phyloP scores from a whole-genome alignment of 2,797 vertebrate species.

The Chloroceryle amazona region DNA sequence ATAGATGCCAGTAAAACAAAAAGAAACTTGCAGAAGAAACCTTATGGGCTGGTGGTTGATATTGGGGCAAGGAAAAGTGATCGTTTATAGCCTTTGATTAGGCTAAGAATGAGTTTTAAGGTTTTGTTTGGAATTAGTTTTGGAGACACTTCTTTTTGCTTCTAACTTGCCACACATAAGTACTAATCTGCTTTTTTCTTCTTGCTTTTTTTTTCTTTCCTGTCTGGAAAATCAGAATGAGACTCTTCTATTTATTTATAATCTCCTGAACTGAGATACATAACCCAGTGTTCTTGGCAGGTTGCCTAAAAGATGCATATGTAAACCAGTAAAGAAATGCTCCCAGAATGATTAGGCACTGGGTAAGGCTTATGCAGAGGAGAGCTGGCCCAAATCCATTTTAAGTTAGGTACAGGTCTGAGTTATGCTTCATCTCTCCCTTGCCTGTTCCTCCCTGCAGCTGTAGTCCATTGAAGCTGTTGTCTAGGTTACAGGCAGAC shows the following conservation, averaged over 20 bases:
- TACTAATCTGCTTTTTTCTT: background rate
- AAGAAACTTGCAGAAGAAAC: background rate
- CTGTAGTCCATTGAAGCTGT: background rate
- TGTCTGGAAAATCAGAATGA: background rate
- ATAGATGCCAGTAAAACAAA: background rate
- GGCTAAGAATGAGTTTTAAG: background rate
- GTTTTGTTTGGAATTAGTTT: background rate
- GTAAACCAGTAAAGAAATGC: constrained; percentile 14
- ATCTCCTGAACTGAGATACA: constrained; percentile 16
- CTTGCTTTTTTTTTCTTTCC: background rate
- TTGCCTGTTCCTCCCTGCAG: constrained; percentile 9
- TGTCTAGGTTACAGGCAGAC: constrained; percentile 49
- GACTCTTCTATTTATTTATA: constrained; percentile 21
- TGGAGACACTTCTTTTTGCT: background rate
- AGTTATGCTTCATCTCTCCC: background rate
- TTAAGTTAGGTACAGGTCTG: background rate
- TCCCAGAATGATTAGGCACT: background rate
- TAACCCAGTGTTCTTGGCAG: background rate
- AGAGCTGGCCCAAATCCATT: constrained; percentile 14
- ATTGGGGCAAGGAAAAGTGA: background rate
- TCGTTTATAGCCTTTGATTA: background rate
- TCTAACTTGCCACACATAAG: background rate
- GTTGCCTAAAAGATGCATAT: background rate
- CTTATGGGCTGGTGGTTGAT: background rate
- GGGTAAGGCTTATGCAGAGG: background rate